These are phyloP conservation scores for Zophobas atratus DNA, from an alignment of 1,140 invertebrate genomes.

Conservation along the genomic window DNA sequence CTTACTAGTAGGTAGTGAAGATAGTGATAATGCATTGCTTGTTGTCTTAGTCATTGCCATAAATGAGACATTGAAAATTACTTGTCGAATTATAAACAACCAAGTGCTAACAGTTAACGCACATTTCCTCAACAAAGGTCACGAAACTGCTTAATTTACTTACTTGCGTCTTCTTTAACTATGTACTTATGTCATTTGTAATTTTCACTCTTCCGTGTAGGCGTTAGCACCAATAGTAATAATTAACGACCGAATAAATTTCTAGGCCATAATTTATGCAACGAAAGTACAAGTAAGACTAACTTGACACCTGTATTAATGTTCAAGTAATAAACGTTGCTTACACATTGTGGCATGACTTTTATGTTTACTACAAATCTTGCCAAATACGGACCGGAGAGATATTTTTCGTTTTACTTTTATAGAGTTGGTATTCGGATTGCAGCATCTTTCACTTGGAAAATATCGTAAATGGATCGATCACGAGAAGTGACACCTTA, in stretches of 20 bases:
- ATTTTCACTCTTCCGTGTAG: slow-evolving; percentile 37
- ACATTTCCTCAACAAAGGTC: slow-evolving; percentile 31
- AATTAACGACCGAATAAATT: slow-evolving; percentile 23
- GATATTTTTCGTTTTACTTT: no score
- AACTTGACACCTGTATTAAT: no score
- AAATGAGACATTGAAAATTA: slow-evolving; percentile 3
- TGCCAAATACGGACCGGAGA: no score
- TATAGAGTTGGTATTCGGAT: no score
- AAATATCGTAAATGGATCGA: no score
- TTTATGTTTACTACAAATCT: no score
- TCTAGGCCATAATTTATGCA: slow-evolving; percentile 3
- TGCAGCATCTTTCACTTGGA: no score
- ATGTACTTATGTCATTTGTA: slow-evolving; percentile 22
- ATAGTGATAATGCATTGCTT: slow-evolving; percentile 2
- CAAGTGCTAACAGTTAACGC: slow-evolving; percentile 20
- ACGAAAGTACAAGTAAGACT: neutral
- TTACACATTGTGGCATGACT: no score
- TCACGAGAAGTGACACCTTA: no score
- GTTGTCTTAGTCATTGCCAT: slow-evolving; percentile 23
- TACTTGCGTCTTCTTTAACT: neutral
- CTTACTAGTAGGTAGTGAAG: neutral
- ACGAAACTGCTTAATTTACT: slow-evolving; percentile 11
- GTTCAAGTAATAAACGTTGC: no score
- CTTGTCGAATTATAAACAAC: slow-evolving; percentile 16
- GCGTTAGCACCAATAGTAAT: neutral